Conservation (phyloP, 2,113 vertebrate genomes). For the Conger conger region DNA sequence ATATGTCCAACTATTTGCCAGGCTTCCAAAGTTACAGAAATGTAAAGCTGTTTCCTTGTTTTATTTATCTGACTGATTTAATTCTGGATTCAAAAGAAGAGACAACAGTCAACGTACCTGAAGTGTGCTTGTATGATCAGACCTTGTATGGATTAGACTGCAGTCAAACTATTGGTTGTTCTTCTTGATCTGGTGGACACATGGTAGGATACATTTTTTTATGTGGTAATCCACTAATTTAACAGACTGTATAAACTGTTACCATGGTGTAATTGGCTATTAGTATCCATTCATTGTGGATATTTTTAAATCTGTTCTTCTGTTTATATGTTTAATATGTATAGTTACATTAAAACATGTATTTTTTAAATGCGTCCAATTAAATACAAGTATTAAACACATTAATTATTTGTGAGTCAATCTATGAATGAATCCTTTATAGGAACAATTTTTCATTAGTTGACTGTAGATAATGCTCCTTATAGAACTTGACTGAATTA, state of each 20-base stretch:
- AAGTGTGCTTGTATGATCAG: neutral
- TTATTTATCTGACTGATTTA: neutral
- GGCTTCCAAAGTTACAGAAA: neutral
- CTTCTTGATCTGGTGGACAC: neutral
- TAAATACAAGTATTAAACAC: neutral
- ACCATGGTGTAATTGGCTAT: neutral
- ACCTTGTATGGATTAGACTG: neutral
- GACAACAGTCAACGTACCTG: neutral
- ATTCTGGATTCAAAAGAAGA: neutral
- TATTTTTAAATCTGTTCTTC: neutral
- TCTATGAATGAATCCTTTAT: too few relatives aligned
- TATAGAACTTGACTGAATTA: neutral
- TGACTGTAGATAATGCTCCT: too few relatives aligned
- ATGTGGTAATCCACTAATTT: neutral
- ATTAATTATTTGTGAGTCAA: neutral
- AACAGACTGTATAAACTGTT: neutral
- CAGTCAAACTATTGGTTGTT: neutral
- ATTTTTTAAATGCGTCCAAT: neutral
- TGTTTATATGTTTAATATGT: neutral
- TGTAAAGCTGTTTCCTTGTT: neutral
- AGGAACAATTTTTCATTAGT: neutral
- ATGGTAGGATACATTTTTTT: neutral
- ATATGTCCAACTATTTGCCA: neutral
- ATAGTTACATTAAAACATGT: neutral
- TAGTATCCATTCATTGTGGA: neutral